Percentiles rank a stretch among this genome's conserved stretches.
Conservation (phyloP, 2,888 invertebrate species). For the Apamea monoglypha region DNA sequence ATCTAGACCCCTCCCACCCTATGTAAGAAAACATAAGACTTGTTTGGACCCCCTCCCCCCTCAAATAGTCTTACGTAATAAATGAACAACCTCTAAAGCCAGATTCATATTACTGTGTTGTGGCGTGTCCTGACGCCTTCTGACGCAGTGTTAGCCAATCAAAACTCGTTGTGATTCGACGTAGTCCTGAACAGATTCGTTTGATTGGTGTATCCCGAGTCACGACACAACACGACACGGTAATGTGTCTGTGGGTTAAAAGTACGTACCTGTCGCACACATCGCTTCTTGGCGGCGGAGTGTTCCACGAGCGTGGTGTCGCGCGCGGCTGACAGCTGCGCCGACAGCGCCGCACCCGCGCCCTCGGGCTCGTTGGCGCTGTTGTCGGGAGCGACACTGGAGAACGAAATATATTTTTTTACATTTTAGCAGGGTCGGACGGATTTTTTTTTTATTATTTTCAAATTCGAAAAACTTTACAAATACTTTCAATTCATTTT, state of each 20-base stretch:
- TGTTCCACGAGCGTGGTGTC: conserved; percentile 62
- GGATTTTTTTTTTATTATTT: neutral
- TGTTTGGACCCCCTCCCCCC: no score
- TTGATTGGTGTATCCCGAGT: no score
- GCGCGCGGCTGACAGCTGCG: conserved; percentile 69
- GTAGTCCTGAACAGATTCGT: neutral
- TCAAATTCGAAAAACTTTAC: neutral
- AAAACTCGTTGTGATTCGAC: neutral
- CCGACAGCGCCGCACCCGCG: conserved; percentile 58
- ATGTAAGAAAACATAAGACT: no score
- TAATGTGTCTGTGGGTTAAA: neutral
- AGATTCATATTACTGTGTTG: no score
- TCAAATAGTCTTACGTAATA: no score
- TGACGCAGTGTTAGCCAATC: neutral
- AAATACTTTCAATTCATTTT: neutral
- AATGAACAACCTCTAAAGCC: no score
- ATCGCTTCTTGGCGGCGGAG: conserved; percentile 67
- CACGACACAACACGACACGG: neutral
- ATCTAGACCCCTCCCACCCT: no score
- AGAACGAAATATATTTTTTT: neutral
- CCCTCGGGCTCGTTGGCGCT: neutral
- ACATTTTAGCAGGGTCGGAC: neutral
- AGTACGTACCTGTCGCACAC: conserved; percentile 69
- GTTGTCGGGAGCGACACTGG: conserved; percentile 29
- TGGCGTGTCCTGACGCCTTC: no score